phyloP scores from a whole-genome alignment of 2,888 invertebrate genomes.

The Aproaerema taeniolella region DNA sequence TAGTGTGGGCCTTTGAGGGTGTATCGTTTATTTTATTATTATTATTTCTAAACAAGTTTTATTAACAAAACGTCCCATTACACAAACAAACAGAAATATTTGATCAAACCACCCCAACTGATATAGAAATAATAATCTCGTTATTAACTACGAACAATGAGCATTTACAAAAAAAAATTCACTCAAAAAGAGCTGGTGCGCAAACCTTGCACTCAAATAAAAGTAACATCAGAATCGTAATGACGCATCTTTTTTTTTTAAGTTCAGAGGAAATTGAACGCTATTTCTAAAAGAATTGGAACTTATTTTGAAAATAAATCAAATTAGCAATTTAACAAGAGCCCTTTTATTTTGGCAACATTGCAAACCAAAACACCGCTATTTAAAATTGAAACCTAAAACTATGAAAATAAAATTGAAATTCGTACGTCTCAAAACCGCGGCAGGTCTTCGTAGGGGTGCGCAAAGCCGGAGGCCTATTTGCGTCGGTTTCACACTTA shows the following conservation, averaged over 20 bases:
- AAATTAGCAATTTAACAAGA: slow-evolving; percentile 31
- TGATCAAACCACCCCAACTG: neutral
- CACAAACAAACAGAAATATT: slow-evolving; percentile 44
- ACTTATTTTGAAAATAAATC: neutral
- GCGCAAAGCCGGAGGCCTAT: slow-evolving; percentile 63
- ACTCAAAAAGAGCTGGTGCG: slow-evolving; percentile 44
- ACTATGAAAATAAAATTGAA: slow-evolving; percentile 15
- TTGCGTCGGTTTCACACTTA: slow-evolving; percentile 78
- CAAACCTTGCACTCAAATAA: slow-evolving; percentile 33
- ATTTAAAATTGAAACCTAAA: neutral
- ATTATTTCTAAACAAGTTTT: too few species aligned
- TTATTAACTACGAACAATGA: slow-evolving; percentile 55
- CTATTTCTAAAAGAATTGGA: slow-evolving; percentile 5
- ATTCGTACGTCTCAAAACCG: slow-evolving; percentile 18
- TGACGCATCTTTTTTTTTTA: too few species aligned
- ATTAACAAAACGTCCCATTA: slow-evolving; percentile 48
- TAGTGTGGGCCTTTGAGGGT: too few species aligned
- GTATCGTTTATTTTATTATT: too few species aligned
- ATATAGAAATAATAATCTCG: slow-evolving; percentile 52
- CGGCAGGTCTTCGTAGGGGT: slow-evolving; percentile 26
- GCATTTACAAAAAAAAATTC: slow-evolving; percentile 52
- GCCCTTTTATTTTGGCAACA: slow-evolving; percentile 37
- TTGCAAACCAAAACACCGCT: slow-evolving; percentile 9
- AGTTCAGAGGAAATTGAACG: slow-evolving; percentile 21
- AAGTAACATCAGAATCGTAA: slow-evolving; percentile 9